These are phyloP conservation scores for Sphaeridia pumilis DNA, from an alignment of 2,888 invertebrate genomes.

Conservation along the genomic window DNA sequence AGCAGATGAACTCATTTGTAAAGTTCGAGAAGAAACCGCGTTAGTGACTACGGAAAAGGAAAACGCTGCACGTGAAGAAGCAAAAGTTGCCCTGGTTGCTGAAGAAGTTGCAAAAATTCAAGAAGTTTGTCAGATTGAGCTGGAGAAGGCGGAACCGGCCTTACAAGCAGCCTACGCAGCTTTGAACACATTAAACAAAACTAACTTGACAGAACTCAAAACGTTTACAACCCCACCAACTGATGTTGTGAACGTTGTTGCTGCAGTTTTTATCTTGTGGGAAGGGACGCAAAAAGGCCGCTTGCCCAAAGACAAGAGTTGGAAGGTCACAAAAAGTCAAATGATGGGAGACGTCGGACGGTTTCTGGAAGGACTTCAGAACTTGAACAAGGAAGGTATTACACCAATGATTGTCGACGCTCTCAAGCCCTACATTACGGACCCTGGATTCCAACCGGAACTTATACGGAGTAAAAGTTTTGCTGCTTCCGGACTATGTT, in stretches of 20 bases:
- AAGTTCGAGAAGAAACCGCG: constrained; percentile 91
- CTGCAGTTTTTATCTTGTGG: constrained; percentile 33
- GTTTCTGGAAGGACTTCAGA: constrained; percentile 74
- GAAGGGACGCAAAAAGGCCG: constrained; percentile 62
- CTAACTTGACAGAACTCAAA: constrained; percentile 88
- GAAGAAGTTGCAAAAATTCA: constrained; percentile 88
- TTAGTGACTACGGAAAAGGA: constrained; percentile 87
- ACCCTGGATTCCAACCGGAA: constrained; percentile 90
- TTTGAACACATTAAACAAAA: constrained; percentile 83
- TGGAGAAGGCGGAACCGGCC: constrained; percentile 90
- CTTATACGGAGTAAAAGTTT: constrained; percentile 81
- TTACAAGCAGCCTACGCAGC: constrained; percentile 86
- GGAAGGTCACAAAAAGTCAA: constrained; percentile 77
- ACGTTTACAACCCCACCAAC: constrained; percentile 95
- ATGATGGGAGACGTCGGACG: constrained; percentile 18
- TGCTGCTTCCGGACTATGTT: constrained; percentile 82
- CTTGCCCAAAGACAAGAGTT: constrained; percentile 86
- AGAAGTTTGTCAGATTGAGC: constrained; percentile 77
- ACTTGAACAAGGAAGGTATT: constrained; percentile 93
- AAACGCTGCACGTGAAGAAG: constrained; percentile 84
- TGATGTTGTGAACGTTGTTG: constrained; percentile 84
- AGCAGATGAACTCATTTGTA: constrained; percentile 77
- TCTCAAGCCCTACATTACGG: constrained; percentile 82
- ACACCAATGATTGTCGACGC: constrained; percentile 89
- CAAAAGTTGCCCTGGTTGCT: constrained; percentile 81